Base-by-base conservation (phyloP, 1,140 invertebrate genomes). In the Akabosia matsudoensis region DNA sequence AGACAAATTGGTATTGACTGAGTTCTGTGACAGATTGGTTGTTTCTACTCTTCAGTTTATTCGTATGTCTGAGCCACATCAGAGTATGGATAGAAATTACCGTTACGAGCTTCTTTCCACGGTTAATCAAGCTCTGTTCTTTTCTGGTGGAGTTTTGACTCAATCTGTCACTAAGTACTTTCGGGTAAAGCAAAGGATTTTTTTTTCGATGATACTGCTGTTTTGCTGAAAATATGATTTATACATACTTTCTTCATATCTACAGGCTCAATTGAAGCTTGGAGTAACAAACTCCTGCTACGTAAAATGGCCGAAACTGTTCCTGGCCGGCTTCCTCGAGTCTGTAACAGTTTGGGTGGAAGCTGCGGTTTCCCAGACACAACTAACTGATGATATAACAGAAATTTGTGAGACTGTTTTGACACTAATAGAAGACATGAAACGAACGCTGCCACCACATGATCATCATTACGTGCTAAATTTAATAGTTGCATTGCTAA, bases 381-480 rank as follows among this genome's bases (percentile, higher is more conserved):
- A 74, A 33, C 33, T 73, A 13, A 31, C 75, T 16, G 72, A 74
- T 13, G 78, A 79, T 33, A 52, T 37, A 2, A n/a, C 61, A 13
- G 56, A 70, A 4, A 74, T 79, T n/a, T 74, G 72, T 33, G 24
- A 33, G 3, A 10, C 22, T 56, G 18, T 79, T 0, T n/a, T 79
- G 22, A 14, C 37, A 22, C 74, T 79, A 22, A 37, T 79, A 14
- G 73, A 76, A 34, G 33, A 67, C 30, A 67, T 78, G 33, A 18
- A 73, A 2, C 13, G 4, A 31, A 26, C 33, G 24, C 18, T 73
- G 18, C 67, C 61, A 33, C 54, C 73, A 0, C 37, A 73, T 16
- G 76, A 78, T 24, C 28, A 76, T 28, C 56, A 71, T 28, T 30
- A n/a, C 1, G 61, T 77, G 4, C n/a, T 80, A 18, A 71, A 71